Conservation (phyloP, 2,113 vertebrate genomes). For the Oceanodroma tethys region DNA sequence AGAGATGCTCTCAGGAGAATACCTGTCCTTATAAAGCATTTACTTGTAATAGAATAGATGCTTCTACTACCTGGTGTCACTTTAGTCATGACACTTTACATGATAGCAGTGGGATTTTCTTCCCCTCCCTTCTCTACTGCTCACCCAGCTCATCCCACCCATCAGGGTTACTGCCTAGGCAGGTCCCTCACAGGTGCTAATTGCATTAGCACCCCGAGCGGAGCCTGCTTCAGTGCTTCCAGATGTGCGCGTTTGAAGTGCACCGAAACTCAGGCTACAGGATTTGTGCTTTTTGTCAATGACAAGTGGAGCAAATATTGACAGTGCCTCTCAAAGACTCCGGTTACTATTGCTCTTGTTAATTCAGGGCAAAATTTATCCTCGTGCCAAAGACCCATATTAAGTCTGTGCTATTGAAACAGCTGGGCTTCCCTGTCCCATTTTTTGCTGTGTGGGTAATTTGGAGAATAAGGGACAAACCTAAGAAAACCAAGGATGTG, state of each 20-base stretch:
- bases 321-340: conserved; percentile 47
- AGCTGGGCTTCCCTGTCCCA: background rate
- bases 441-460: background rate
- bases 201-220: background rate
- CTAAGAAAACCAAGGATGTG: background rate
- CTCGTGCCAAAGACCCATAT: background rate
- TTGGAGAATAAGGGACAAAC: background rate
- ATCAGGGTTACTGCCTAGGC: background rate
- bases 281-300: conserved; percentile 26
- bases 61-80: background rate
- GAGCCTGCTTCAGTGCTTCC: background rate
- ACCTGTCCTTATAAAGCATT: background rate
- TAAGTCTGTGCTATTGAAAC: background rate
- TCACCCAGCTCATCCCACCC: background rate
- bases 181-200: background rate
- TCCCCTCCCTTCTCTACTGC: background rate
- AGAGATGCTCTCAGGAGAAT: background rate
- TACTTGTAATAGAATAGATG: background rate
- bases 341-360: conserved; percentile 41
- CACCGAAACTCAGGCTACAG: background rate
- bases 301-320: conserved; percentile 57
- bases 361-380: conserved; percentile 47
- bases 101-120: background rate
- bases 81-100: background rate
- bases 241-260: background rate